Evolutionary conservation across 2,797 vertebrate genomes (phyloP).

Genomic region (Anableps anableps): DNA sequence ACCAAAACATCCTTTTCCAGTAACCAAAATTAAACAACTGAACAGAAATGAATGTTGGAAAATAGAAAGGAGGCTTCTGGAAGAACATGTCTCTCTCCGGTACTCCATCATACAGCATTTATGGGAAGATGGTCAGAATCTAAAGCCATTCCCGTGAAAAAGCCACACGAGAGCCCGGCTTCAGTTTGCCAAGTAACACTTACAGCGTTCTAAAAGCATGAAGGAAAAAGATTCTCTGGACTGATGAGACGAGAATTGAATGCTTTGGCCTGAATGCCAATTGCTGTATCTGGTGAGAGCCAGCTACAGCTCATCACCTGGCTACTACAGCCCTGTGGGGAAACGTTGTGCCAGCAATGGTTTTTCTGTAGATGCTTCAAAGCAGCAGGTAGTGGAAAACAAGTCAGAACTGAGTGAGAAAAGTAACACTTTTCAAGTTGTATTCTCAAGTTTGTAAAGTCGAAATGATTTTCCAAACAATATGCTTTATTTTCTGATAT

Average conservation of each 20-base stretch:
- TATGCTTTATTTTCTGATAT: conserved; percentile 6
- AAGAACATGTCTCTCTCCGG: conserved; percentile 28
- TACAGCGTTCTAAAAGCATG: conserved; percentile 52
- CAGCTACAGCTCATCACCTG: conserved; percentile 40
- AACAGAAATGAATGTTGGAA: conserved; percentile 24
- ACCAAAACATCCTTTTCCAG: conserved; percentile 18
- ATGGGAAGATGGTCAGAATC: conserved; percentile 38
- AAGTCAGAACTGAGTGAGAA: conserved; percentile 19
- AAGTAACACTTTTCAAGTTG: conserved; percentile 20
- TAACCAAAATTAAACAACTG: conserved; percentile 47
- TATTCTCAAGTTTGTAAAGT: conserved; percentile 14
- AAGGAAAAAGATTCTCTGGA: conserved; percentile 51
- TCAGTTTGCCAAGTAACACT: conserved; percentile 52
- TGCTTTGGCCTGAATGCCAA: conserved; percentile 44
- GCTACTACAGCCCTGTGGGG: conserved; percentile 17
- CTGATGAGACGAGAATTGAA: conserved; percentile 55
- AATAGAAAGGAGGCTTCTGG: conserved; percentile 34
- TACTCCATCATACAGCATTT: conserved; percentile 46
- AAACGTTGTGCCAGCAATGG: conserved; percentile 20
- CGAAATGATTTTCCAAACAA: conserved; percentile 13
- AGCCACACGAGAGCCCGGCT: conserved; percentile 32
- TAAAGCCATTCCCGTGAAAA: conserved; percentile 40
- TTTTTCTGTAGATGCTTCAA: conserved; percentile 26
- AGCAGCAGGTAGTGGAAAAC: conserved; percentile 31
- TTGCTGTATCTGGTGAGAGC: conserved; percentile 40